These are phyloP conservation scores for Trachelus stipa DNA, from an alignment of 2,888 invertebrate species.

Conservation along the genomic window DNA sequence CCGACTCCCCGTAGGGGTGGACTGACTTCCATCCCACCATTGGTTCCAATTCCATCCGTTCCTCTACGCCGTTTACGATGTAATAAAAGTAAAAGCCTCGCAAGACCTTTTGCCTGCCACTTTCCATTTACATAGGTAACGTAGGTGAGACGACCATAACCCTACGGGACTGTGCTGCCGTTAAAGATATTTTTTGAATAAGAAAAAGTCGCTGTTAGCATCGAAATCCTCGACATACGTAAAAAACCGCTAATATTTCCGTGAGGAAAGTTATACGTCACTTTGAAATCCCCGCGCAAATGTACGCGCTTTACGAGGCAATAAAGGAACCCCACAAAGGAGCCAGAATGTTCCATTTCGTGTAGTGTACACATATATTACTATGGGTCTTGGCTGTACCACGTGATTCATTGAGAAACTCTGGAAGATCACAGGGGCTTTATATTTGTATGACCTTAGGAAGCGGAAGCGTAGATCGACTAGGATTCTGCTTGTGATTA, in stretches of 20 bases:
- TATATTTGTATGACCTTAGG: not conserved
- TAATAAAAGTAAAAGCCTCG: slow-evolving; percentile 3
- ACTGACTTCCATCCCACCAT: not conserved
- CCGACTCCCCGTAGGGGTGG: not conserved
- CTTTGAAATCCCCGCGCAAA: not conserved
- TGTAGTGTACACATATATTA: not conserved
- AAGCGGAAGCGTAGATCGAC: not conserved
- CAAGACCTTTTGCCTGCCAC: not conserved
- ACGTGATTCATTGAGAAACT: not conserved
- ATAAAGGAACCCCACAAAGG: not conserved
- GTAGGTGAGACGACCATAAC: not conserved
- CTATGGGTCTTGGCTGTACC: not conserved
- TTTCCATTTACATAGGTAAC: not conserved
- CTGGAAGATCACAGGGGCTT: not conserved
- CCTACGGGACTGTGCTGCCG: not conserved
- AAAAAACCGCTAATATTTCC: not conserved
- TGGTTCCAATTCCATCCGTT: not conserved
- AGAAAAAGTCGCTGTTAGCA: not conserved
- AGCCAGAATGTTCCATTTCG: not conserved
- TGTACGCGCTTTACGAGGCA: not conserved
- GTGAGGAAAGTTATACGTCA: not conserved
- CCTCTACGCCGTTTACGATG: not conserved
- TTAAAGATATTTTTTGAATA: not conserved
- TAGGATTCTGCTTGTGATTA: not conserved
- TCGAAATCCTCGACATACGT: not conserved